Base-by-base conservation (phyloP, 2,888 invertebrate species). In the Halocaridina rubra region DNA sequence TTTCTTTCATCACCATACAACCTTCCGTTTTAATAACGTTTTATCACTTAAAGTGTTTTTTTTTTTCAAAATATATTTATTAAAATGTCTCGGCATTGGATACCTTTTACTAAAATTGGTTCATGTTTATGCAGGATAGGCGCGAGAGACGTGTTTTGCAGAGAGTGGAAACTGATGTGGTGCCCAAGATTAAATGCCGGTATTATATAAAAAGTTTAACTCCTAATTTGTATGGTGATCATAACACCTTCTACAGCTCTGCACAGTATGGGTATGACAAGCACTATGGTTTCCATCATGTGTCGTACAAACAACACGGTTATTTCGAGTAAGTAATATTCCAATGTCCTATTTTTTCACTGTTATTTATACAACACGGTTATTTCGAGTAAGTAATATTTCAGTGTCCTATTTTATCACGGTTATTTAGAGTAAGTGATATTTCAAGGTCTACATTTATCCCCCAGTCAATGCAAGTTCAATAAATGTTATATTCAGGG, bases 301-400 rank as follows among this genome's bases (percentile, higher is more conserved):
- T 39, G 19, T 13, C 71, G 16, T 84, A 77, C 29, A 29, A 84
- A 30, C 72, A 84, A 8, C 82, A 84, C 39, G 22, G 30, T n/a
- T 84, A 78, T 46, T 84, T 78, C 16, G 78, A 72, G 82, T 84
- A 7, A 78, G 82, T 69, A n/a, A 13, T 29, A 8, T 61, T 61
- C 24, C 24, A 8, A 2, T n/a, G n/a, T n/a, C n/a, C n/a, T n/a
- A n/a, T n/a, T n/a, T n/a, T n/a, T n/a, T n/a, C n/a, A n/a, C n/a
- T 5, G 19, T 4, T 59, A 59, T 8, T 19, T 59, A 59, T 67
- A 67, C n/a, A n/a, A n/a, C n/a, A n/a, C n/a, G n/a, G n/a, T 24
- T 4, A 29, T 1, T 29, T n/a, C 19, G 69, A 13, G 13, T 5
- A 22, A 13, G 4, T 59, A 7, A 22, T 22, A 59, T 59, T 19